Evolutionary conservation across 2,113 vertebrate genomes (phyloP).

Genomic region (Otis tarda): DNA sequence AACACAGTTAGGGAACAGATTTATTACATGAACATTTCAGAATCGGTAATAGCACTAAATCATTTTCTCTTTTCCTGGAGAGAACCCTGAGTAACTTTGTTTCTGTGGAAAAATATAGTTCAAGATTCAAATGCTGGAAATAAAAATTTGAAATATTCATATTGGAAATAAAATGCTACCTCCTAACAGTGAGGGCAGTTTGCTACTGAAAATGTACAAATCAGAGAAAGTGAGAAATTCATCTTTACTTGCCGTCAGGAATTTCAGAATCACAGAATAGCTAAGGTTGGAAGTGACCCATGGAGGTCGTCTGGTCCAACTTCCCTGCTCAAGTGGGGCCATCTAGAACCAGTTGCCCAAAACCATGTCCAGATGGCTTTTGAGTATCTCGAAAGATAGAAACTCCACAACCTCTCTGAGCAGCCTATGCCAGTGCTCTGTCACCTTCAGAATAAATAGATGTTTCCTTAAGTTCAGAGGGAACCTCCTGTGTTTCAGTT

Average conservation of each 20-base stretch:
- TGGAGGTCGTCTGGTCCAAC: neutral
- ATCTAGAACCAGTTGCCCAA: neutral
- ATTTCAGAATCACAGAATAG: neutral
- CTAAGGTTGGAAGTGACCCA: neutral
- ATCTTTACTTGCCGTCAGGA: neutral
- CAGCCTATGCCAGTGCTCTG: neutral
- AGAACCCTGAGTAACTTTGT: neutral
- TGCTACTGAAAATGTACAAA: neutral
- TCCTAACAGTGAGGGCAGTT: neutral
- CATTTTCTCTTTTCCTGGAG: conserved; percentile 32
- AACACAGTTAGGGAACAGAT: conserved; percentile 16
- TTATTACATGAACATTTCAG: conserved; percentile 26
- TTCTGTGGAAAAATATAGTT: neutral
- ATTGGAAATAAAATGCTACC: neutral
- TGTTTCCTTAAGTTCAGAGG: neutral
- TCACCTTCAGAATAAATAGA: neutral
- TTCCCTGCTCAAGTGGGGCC: neutral
- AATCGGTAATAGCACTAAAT: conserved; percentile 35
- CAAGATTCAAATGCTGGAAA: neutral
- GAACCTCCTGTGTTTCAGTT: neutral
- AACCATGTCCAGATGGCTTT: neutral
- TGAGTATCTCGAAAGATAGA: neutral
- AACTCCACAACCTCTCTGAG: neutral
- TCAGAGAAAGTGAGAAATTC: neutral
- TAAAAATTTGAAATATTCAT: neutral